Percentiles rank a stretch among this genome's conserved stretches.
Evolutionary conservation across 1,140 invertebrate species (phyloP).

Genomic region (Drosophila subobscura): DNA sequence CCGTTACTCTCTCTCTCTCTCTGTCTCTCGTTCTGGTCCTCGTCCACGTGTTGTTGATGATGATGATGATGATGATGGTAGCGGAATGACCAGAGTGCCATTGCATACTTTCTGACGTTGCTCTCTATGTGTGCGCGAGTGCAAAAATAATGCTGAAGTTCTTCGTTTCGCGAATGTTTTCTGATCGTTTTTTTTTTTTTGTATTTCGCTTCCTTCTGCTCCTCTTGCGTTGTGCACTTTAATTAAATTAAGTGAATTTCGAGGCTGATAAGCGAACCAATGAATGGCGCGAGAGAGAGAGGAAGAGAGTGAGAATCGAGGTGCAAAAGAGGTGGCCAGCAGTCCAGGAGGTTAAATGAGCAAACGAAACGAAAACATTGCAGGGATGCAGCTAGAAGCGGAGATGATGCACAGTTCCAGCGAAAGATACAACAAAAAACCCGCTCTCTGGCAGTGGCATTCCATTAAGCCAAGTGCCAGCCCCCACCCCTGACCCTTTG

Average conservation of each 20-base stretch:
- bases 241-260: slow-evolving; percentile 78
- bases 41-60: slow-evolving; percentile 34
- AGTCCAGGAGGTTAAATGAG: slow-evolving; percentile 41
- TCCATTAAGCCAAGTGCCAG: slow-evolving; percentile 32
- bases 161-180: slow-evolving; percentile 28
- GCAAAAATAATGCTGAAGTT: slow-evolving; percentile 57
- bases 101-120: slow-evolving; percentile 30
- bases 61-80: slow-evolving; percentile 47
- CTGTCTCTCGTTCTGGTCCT: too few relatives aligned
- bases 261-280: slow-evolving; percentile 55
- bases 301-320: slow-evolving; percentile 23
- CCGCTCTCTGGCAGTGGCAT: slow-evolving; percentile 11
- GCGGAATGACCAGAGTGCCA: slow-evolving; percentile 49
- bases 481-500: neutral
- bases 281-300: slow-evolving; percentile 18
- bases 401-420: slow-evolving; percentile 33
- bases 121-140: slow-evolving; percentile 4
- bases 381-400: slow-evolving; percentile 28
- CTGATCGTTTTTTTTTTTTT: slow-evolving; percentile 25
- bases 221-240: slow-evolving; percentile 50
- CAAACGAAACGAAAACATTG: slow-evolving; percentile 49
- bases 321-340: neutral
- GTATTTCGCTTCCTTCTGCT: neutral
- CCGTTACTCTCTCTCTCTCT: neutral
- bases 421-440: slow-evolving; percentile 35